Base-by-base conservation (phyloP, 2,888 invertebrate genomes). In the Elegia similella region DNA sequence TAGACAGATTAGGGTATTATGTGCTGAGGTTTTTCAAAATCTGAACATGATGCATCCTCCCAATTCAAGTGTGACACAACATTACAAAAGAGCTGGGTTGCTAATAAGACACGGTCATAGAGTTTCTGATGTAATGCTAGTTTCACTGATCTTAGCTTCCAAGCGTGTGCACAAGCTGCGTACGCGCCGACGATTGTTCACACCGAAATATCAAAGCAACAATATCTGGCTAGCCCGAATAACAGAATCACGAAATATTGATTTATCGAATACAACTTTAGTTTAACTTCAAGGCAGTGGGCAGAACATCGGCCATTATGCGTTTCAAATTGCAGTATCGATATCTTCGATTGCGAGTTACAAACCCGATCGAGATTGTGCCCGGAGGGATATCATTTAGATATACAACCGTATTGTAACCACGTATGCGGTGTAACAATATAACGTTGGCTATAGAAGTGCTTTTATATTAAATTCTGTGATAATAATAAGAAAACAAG, bases 341-440 rank as follows among this genome's bases (percentile, higher is more conserved):
- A 61, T 62, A 62, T 63, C 61, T 56, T 58, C 60, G 66, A 66
- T 69, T 65, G 56, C 61, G 65, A 65, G 65, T 65, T 65, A 50
- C 61, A 53, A 52, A 60, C 59, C 53, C 55, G 63, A 59, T 55
- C 58, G 60, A 30, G 54, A 54, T 54, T 44, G 54, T 15, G 44
- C 54, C 54, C 44, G 17, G 13, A 44, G 44, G 43, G 32, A 44
- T 29, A 54, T 32, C 32, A 53, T 42, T 42, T 53, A 29, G 42
- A 23, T 42, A 23, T 52, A 42, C 30, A 53, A 42, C 29, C 13
- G 16, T 23, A 7, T 52, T 38, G 52, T 34, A 34, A 23, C 17
- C 38, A 52, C 52, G 38, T 52, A 42, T 52, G 23, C 52, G 6
- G 13, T 17, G 52, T 52, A 42, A 52, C n/a, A 52, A 52, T 52